Percentiles rank a stretch among this genome's conserved stretches.
Evolutionary conservation across 2,113 vertebrate species (phyloP).

Genomic region (Ciconia stormi): DNA sequence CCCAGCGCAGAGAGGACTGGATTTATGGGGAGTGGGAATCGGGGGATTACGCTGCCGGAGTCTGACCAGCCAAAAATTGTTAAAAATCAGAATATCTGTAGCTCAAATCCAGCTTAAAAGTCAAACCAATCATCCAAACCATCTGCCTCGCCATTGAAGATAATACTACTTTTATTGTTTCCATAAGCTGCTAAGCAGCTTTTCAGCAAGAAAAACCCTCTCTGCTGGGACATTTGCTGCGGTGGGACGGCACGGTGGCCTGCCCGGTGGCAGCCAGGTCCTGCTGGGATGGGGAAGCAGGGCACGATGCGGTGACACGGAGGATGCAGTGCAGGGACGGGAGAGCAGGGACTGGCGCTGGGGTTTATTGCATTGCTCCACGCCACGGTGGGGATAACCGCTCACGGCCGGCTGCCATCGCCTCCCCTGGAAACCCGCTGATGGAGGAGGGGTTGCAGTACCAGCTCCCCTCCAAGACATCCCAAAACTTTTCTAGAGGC

Average conservation of each 20-base stretch:
- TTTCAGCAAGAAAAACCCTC: slow-evolving; percentile 43
- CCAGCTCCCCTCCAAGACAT: not conserved
- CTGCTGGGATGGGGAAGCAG: not conserved
- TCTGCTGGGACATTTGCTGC: slow-evolving; percentile 6
- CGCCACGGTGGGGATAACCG: fast-evolving
- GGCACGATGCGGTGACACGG: fast-evolving
- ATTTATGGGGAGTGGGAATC: not conserved
- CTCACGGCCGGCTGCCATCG: not conserved
- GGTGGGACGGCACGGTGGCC: not conserved
- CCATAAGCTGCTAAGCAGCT: slow-evolving; percentile 68
- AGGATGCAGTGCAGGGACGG: not conserved
- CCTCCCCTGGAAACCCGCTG: not conserved
- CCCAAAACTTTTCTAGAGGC: not conserved
- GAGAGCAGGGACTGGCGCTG: not conserved
- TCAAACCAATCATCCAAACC: slow-evolving; percentile 69
- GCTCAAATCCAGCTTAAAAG: slow-evolving; percentile 70
- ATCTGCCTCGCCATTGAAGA: slow-evolving; percentile 49
- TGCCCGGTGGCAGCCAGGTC: fast-evolving
- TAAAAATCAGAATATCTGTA: slow-evolving; percentile 63
- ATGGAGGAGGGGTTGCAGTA: not conserved
- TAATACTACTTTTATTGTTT: slow-evolving; percentile 72
- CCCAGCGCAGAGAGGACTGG: fast-evolving
- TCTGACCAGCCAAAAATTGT: slow-evolving; percentile 56
- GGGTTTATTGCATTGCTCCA: not conserved
- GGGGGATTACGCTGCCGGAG: not conserved